Evolutionary conservation across 2,797 vertebrate species (phyloP), one percentile per base, ranked within the genome.

Genomic region (Malurus leucopterus): DNA sequence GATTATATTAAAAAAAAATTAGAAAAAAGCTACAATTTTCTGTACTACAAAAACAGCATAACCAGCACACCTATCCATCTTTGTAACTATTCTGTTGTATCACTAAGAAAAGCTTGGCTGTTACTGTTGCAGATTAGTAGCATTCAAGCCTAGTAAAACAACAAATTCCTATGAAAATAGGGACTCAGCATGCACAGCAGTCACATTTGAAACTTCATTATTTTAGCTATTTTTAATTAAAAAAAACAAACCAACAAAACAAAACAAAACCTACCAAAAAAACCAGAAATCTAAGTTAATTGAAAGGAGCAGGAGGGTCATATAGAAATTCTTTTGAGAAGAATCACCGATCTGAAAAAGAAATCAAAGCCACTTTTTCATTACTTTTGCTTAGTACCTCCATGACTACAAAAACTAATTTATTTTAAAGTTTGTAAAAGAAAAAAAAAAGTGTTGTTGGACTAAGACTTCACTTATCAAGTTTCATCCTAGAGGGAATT

Each of bases 401-500:
- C 29, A 41, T 61, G 71, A 84, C 65, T 83, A 93, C 38, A 84
- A 84, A 94, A 88, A 12, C 5, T 18, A 71, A 65, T 93, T 72
- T 91, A 75, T 93, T 92, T 89, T 82, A n/a, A 91, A 90, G 51
- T 93, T 91, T 86, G 40, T 24, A 69, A 81, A 87, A 85, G 9
- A 24, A 50, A 70, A 84, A 63, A 51, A 50, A 40, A 70, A 57
- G 14, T 73, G 22, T 49, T 85, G 32, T 90, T 85, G 50, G 58
- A 38, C 69, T 86, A 81, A 92, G 68, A 46, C 55, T 72, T 89
- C 84, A 34, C 70, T 93, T 90, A 93, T 75, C 57, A 74, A 38
- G 40, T 96, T 96, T 96, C 81, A 83, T 92, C 30, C 88, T 68
- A 58, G 40, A 74, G 77, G 75, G 73, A 92, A 87, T 91, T 96